These are phyloP conservation scores for Folsomia candida DNA, from an alignment of 2,888 invertebrate genomes.

Conservation along the genomic window DNA sequence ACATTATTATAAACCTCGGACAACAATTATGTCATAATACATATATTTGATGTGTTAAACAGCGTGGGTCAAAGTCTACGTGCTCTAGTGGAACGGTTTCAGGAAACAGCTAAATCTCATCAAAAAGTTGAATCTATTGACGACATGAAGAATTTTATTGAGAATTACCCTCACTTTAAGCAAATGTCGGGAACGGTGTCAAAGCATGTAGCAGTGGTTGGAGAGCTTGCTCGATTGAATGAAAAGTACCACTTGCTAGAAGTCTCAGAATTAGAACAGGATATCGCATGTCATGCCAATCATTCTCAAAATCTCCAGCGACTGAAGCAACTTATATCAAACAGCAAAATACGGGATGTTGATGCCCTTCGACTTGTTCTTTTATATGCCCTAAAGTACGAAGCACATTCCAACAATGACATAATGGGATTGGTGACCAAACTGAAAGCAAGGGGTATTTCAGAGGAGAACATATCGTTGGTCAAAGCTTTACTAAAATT, in stretches of 20 bases:
- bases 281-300: conserved; percentile 72
- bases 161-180: conserved; percentile 96
- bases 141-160: conserved; percentile 93
- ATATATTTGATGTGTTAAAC: no score
- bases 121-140: conserved; percentile 96
- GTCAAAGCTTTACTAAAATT: conserved; percentile 44
- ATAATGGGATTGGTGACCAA: conserved; percentile 71
- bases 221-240: conserved; percentile 86
- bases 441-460: conserved; percentile 69
- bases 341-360: conserved; percentile 65
- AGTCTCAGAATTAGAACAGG: conserved; percentile 90
- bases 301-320: conserved; percentile 63
- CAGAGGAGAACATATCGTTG: conserved; percentile 57
- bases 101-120: conserved; percentile 89
- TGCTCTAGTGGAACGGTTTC: conserved; percentile 95
- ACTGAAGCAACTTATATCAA: conserved; percentile 73
- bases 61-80: conserved; percentile 96
- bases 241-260: conserved; percentile 74
- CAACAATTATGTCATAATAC: no score
- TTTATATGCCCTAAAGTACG: conserved; percentile 90
- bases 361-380: conserved; percentile 87
- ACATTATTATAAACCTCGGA: no score
- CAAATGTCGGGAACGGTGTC: conserved; percentile 77
- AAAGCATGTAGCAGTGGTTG: conserved; percentile 95
- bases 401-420: conserved; percentile 82